Evolutionary conservation across 2,113 vertebrate genomes (phyloP).

Genomic region (Phylloscopus trochiloides): DNA sequence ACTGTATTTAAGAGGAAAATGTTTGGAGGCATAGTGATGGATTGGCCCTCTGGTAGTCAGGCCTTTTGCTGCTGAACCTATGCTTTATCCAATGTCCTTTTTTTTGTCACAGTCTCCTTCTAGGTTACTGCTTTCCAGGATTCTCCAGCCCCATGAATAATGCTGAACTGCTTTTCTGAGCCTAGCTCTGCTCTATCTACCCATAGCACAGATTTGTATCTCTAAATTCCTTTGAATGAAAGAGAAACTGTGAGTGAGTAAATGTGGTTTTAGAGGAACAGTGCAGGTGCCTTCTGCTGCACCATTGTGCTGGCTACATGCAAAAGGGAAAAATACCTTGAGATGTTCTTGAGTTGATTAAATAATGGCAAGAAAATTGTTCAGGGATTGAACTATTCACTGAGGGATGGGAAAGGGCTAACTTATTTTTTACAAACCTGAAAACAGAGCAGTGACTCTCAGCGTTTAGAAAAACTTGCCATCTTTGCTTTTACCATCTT

Average conservation of each 20-base stretch:
- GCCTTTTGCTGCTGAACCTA: background rate
- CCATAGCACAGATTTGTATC: background rate
- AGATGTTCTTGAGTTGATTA: background rate
- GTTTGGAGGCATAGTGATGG: background rate
- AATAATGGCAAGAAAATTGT: background rate
- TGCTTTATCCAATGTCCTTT: background rate
- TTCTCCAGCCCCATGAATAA: background rate
- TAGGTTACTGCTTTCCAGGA: background rate
- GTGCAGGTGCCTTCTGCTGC: background rate
- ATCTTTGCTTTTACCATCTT: background rate
- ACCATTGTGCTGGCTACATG: background rate
- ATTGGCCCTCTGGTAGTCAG: background rate
- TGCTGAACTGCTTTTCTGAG: background rate
- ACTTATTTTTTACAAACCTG: background rate
- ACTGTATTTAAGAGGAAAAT: background rate
- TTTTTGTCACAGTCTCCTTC: background rate
- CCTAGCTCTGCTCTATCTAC: background rate
- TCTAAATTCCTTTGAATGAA: background rate
- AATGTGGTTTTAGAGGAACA: background rate
- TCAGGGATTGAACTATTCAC: background rate
- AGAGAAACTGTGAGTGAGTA: background rate
- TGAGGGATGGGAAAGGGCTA: background rate
- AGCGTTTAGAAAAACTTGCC: background rate
- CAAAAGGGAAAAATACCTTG: background rate
- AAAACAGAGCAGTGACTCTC: background rate